Conservation (phyloP, 2,888 invertebrate genomes). For the Pedicia rivosa region DNA sequence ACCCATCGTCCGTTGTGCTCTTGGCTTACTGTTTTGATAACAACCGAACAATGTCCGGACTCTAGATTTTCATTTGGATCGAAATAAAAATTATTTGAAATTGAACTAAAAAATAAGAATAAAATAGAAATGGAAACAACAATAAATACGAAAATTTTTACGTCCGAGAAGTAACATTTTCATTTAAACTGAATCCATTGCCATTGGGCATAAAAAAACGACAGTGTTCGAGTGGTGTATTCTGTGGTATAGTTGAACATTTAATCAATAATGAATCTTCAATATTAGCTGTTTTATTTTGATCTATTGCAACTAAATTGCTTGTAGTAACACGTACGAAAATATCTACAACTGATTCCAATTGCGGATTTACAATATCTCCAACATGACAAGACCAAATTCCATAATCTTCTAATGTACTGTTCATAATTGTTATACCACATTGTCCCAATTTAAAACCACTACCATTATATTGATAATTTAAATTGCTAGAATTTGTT, state of each 20-base stretch:
- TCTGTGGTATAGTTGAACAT: conserved; percentile 32
- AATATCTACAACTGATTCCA: conserved; percentile 28
- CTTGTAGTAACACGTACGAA: conserved; percentile 20
- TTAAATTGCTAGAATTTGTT: background rate
- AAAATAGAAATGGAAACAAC: conserved; percentile 6
- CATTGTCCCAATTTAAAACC: conserved; percentile 33
- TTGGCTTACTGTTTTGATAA: conserved; percentile 22
- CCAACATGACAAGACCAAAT: conserved; percentile 37
- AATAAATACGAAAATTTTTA: conserved; percentile 18
- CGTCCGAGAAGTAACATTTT: conserved; percentile 27
- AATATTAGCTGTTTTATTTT: conserved; percentile 18
- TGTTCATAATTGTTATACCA: conserved; percentile 30
- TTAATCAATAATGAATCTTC: conserved; percentile 25
- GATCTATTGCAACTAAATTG: conserved; percentile 28
- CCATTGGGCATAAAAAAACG: conserved; percentile 31
- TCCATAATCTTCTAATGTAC: conserved; percentile 26
- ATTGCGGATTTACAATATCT: conserved; percentile 21
- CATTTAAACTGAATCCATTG: conserved; percentile 31
- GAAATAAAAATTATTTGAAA: conserved; percentile 31
- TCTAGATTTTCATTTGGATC: conserved; percentile 26
- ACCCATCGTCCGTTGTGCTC: conserved; percentile 34
- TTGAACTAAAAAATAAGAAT: conserved; percentile 22
- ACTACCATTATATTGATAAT: conserved; percentile 25
- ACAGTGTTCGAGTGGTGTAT: conserved; percentile 33
- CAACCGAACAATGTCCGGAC: conserved; percentile 34